Base-by-base conservation (phyloP, 1,140 invertebrate genomes). In the Eubasilissa regina region DNA sequence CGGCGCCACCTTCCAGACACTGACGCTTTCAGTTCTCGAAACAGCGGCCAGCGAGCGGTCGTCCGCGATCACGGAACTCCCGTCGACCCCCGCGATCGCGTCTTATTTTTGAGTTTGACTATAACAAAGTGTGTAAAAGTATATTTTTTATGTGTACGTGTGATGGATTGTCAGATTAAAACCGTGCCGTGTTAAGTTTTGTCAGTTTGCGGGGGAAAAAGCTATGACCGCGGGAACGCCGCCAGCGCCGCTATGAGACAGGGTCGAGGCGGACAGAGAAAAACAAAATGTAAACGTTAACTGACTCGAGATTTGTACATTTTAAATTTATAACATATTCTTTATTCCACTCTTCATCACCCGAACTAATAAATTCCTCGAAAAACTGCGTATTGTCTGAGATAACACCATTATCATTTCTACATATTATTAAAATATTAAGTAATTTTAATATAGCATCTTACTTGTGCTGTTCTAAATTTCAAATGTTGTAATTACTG, bases 181-280 rank as follows among this genome's bases (percentile, higher is more conserved):
- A 19, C 53, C 19, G 9, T 17, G 11, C 15, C 19, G 15, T 19
- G 53, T 56, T 56, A 8, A 56, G 53, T 64, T 64, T 4, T 43
- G 60, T 64, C 25, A 9, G 21, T 64, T 64, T 35, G 25, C 3
- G 25, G n/a, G 25, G 35, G 25, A 35, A 35, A 35, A 35, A 35
- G 25, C 7, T 13, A 73, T 73, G 70, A 73, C 9, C 48, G 70
- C 70, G 48, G 70, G 35, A 15, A 44, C 64, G 43, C 6, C 43
- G 35, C 4, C 64, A 68, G 19, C 17, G 45, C 47, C 43, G 48
- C 78, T 25, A 68, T 82, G 80, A 79, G 78, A 44, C 80, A 79
- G 56, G 80, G 80, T 25, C 80, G 80, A 56, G 80, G 77, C 55
- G 80, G 80, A 62, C 77, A 82, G 60, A 62, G 80, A 25, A 82